Base-by-base conservation (phyloP, 2,888 invertebrate genomes). In the Onchidella celtica region DNA sequence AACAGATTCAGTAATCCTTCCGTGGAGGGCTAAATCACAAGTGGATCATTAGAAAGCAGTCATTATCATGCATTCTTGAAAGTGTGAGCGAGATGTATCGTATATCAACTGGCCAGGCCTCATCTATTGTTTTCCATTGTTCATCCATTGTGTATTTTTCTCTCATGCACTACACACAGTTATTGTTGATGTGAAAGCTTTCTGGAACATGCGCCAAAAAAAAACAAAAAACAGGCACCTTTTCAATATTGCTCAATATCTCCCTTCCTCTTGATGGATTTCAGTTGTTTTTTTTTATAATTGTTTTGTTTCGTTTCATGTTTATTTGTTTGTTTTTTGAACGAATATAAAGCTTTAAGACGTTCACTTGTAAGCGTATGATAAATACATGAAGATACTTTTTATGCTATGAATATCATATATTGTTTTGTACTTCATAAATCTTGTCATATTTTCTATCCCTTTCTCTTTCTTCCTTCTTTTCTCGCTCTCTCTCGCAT, bases 161-260 rank as follows among this genome's bases (percentile, higher is more conserved):
- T n/a, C n/a, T n/a, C n/a, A n/a, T n/a, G n/a, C n/a, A n/a, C n/a
- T 24, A n/a, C 59, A 74, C 24, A 66, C 70, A 55, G 34, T 27
- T 61, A 14, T 73, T 59, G 34, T 38, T 73, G 27, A 73, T 27
- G n/a, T 36, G 1, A 73, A 17, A 36, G 24, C 61, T 73, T 59
- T 32, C 61, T 61, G 34, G 21, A 11, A 73, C 9, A 47, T 70
- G 47, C 55, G 61, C 73, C 17, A 68, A 70, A 47, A 24, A 17
- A 3, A 70, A 55, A 55, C 70, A 70, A 34, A n/a, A n/a, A n/a
- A n/a, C n/a, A n/a, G n/a, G n/a, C n/a, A n/a, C 73, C 34, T 29
- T 59, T 61, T 73, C 73, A 73, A 59, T 61, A 73, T 73, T 73
- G 73, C 73, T 73, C 73, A 73, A 73, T 73, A 47, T 70, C 70